Percentiles rank a stretch among this genome's conserved stretches.
phyloP scores from a whole-genome alignment of 2,113 vertebrate species.

The Gambusia affinis region DNA sequence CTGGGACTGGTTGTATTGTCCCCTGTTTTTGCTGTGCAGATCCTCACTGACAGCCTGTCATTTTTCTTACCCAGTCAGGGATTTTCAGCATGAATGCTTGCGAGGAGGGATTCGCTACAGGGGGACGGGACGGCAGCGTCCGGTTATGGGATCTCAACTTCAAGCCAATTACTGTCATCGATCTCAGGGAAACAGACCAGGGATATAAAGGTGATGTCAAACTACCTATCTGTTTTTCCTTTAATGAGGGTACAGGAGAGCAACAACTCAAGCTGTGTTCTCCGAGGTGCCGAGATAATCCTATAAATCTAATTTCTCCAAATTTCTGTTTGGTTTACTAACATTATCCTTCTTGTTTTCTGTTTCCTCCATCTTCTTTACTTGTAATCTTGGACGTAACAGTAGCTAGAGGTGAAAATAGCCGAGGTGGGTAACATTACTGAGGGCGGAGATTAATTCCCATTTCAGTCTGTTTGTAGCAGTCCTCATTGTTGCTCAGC shows the following conservation, averaged over 20 bases:
- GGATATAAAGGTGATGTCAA: conserved; percentile 95
- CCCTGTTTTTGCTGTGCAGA: conserved; percentile 57
- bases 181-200: conserved; percentile 99
- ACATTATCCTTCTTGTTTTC: conserved; percentile 51
- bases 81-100: conserved; percentile 99
- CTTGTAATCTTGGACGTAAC: conserved; percentile 68
- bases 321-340: conserved; percentile 36
- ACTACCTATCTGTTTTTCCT: conserved; percentile 4
- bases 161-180: conserved; percentile 99
- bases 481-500: conserved; percentile 55
- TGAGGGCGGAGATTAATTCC: conserved; percentile 33
- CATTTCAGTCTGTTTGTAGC: conserved; percentile 65
- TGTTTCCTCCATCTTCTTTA: conserved; percentile 55
- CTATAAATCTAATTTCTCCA: conserved; percentile 5
- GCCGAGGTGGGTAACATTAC: conserved; percentile 79
- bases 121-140: conserved; percentile 96
- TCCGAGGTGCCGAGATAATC: conserved; percentile 1
- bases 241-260: conserved; percentile 24
- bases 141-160: conserved; percentile 99
- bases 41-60: conserved; percentile 69
- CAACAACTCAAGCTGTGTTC: conserved; percentile 15
- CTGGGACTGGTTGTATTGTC: conserved; percentile 46
- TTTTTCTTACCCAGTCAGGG: conserved; percentile 88
- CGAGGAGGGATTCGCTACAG: conserved; percentile 98
- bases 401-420: conserved; percentile 84